Conservation (phyloP, 64 coral and sea anemone species). For the Pachyseris speciosa region DNA sequence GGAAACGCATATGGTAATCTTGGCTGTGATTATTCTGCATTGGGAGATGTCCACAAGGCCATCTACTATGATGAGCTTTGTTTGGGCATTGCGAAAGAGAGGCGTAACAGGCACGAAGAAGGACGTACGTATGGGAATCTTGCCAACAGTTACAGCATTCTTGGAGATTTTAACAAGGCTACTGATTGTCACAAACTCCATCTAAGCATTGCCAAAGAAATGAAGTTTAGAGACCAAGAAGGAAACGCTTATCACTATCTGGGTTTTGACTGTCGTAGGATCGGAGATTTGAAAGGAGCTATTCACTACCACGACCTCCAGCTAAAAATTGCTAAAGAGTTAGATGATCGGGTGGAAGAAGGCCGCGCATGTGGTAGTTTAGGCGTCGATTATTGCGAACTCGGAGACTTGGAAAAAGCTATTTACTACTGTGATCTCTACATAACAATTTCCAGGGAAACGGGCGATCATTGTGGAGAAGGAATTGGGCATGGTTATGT, state of each 20-base stretch:
- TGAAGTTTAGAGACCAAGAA: background rate
- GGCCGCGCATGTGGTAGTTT: background rate
- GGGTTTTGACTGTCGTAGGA: background rate
- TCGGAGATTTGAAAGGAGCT: background rate
- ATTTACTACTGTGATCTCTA: background rate
- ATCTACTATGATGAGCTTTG: too few species aligned
- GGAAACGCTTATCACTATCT: background rate
- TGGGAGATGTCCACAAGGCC: too few species aligned
- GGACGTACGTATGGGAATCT: too few species aligned
- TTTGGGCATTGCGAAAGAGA: too few species aligned
- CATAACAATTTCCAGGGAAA: background rate
- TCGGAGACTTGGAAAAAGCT: background rate
- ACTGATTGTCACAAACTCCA: too few species aligned
- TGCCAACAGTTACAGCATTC: too few species aligned
- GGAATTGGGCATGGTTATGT: background rate
- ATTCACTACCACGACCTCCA: background rate
- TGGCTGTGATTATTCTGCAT: too few species aligned
- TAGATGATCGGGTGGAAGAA: background rate
- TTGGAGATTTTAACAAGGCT: too few species aligned
- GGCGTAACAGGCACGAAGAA: too few species aligned
- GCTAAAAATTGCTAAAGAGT: background rate
- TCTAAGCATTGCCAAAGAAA: background rate
- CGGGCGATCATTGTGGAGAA: background rate
- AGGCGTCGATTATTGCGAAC: background rate
- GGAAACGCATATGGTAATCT: too few species aligned